Evolutionary conservation across 2,113 vertebrate species (phyloP), one percentile per base, ranked within the genome.

Genomic region (Diphyllodes magnificus): DNA sequence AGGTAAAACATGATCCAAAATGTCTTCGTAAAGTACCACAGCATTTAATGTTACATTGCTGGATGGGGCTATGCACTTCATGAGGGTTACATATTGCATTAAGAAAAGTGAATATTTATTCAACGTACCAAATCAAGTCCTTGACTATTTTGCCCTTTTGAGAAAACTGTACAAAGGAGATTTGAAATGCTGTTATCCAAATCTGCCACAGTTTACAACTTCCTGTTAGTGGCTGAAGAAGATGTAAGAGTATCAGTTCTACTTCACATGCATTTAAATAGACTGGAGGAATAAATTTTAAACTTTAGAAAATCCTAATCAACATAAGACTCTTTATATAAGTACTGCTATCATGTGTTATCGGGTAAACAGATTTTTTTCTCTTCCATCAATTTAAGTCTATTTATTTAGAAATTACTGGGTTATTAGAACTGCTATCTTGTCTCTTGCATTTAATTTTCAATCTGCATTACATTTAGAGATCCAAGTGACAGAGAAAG

Each of bases 391-490:
- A 97, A 96, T 97, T 95, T 98, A 96, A 86, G 92, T 94, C 97
- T 97, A 98, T 98, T 98, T 98, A 97, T 95, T 97, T 97, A 97
- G 95, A 97, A 98, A 97, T 97, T 97, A 98, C 90, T 93, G 94
- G 94, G 88, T 94, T 98, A 98, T 97, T 98, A 97, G 90, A 96
- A 95, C 37, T 92, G 90, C 90, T 96, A 72, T 95, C 93, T 98
- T 94, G 96, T 98, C 95, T 97, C 94, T 92, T 96, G 94, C 90
- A 92, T 97, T 98, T 98, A 97, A 97, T 98, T 98, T 98, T 97
- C 96, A 95, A 87, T 97, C 89, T 77, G 93, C 90, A 92, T 98
- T 97, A 95, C 82, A 97, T 98, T 97, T 97, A 97, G 97, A 97
- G 97, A 97, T 94, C 78, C 94, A 96, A 87, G 88, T 94, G 97